phyloP scores from a whole-genome alignment of 2,113 vertebrate genomes.

The Etheostoma cragini region DNA sequence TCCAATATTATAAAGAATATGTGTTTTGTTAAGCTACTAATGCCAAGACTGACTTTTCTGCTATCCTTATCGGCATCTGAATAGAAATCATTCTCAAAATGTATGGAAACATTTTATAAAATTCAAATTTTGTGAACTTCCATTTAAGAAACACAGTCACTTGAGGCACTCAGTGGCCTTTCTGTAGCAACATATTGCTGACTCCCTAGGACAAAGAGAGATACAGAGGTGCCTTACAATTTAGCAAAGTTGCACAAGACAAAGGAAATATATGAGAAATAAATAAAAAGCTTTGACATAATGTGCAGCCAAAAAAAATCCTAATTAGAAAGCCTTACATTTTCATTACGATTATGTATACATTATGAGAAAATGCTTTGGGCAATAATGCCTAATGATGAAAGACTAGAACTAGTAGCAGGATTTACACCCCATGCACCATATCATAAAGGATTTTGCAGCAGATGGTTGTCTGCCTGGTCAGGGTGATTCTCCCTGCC shows the following conservation, averaged over 20 bases:
- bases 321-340: conserved; percentile 6
- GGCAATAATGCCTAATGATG: not conserved
- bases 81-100: too few relatives aligned
- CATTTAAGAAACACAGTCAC: not conserved
- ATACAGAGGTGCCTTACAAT: not conserved
- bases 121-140: not conserved
- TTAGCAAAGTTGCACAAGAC: conserved; percentile 1
- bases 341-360: conserved; percentile 7
- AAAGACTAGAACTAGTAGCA: conserved; percentile 10
- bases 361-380: conserved; percentile 7
- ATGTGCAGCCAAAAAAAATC: not conserved
- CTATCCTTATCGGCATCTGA: too few relatives aligned
- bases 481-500: conserved; percentile 37
- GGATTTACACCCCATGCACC: conserved; percentile 19
- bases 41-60: not conserved
- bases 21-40: not conserved
- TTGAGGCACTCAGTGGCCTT: not conserved
- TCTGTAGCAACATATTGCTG: not conserved
- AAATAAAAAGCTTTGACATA: not conserved
- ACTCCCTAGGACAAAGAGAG: not conserved
- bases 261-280: not conserved
- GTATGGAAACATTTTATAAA: too few relatives aligned
- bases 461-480: conserved; percentile 71
- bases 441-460: conserved; percentile 55
- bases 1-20: not conserved